Evolutionary conservation across 2,797 vertebrate species (phyloP).

Genomic region (Brachyalestes nurse): DNA sequence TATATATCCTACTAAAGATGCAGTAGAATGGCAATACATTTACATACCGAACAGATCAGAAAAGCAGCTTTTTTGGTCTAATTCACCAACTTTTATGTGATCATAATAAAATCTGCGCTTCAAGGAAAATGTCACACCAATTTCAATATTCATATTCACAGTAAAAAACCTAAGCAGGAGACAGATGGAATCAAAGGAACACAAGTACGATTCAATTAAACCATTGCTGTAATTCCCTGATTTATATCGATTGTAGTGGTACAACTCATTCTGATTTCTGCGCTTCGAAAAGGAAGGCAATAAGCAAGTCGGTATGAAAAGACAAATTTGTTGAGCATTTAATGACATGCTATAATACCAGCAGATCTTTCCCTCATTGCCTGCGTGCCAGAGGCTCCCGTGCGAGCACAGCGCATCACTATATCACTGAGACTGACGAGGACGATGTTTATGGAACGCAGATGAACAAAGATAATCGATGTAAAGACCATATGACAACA

Average conservation of each 20-base stretch:
- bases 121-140: too few relatives aligned
- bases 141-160: not conserved
- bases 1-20: not conserved
- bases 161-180: not conserved
- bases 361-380: slow-evolving; percentile 1
- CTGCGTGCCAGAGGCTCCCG: not conserved
- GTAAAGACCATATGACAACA: slow-evolving; percentile 23
- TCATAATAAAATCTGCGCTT: too few relatives aligned
- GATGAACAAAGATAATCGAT: slow-evolving; percentile 30
- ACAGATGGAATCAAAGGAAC: not conserved
- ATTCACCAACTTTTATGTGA: too few relatives aligned
- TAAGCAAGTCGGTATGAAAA: not conserved
- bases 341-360: not conserved
- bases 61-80: too few relatives aligned
- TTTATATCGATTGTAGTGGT: not conserved
- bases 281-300: not conserved
- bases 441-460: slow-evolving; percentile 40
- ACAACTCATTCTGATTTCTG: not conserved
- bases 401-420: not conserved
- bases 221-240: not conserved
- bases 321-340: not conserved
- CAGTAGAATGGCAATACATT: not conserved
- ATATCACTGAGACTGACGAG: slow-evolving; percentile 30
- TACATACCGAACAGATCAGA: not conserved
- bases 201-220: not conserved